Conservation (phyloP, 2,888 invertebrate genomes). For the Orchesellides sinensis region DNA sequence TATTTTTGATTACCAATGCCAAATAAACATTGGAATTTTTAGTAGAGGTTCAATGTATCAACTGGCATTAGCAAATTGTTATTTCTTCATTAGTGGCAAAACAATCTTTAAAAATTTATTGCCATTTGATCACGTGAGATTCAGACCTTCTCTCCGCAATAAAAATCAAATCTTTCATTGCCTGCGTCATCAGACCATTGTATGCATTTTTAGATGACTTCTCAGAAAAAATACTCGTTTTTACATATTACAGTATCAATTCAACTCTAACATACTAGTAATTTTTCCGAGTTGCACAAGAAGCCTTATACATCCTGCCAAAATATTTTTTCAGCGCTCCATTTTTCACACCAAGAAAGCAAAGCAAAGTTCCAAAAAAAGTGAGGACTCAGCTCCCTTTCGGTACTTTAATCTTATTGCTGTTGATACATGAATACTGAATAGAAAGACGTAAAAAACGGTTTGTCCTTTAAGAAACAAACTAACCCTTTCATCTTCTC, state of each 20-base stretch:
- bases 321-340: slow-evolving; percentile 75
- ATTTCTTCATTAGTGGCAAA: not conserved
- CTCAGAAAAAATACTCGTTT: not conserved
- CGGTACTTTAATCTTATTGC: slow-evolving; percentile 53
- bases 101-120: not conserved
- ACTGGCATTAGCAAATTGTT: no score
- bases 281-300: slow-evolving; percentile 9
- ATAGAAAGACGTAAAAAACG: slow-evolving; percentile 29
- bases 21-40: no score
- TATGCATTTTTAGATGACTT: not conserved
- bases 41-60: no score
- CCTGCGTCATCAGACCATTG: not conserved
- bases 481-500: slow-evolving; percentile 64
- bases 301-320: slow-evolving; percentile 64
- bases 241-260: not conserved
- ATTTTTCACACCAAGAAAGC: slow-evolving; percentile 72
- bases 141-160: not conserved
- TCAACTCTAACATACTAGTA: not conserved
- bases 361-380: slow-evolving; percentile 30
- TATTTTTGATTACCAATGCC: no score
- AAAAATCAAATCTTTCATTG: not conserved
- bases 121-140: not conserved
- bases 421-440: slow-evolving; percentile 36
- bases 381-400: slow-evolving; percentile 35
- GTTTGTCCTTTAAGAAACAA: slow-evolving; percentile 52